Base-by-base conservation (phyloP, 2,888 invertebrate genomes). In the Amphimallon solstitiale region DNA sequence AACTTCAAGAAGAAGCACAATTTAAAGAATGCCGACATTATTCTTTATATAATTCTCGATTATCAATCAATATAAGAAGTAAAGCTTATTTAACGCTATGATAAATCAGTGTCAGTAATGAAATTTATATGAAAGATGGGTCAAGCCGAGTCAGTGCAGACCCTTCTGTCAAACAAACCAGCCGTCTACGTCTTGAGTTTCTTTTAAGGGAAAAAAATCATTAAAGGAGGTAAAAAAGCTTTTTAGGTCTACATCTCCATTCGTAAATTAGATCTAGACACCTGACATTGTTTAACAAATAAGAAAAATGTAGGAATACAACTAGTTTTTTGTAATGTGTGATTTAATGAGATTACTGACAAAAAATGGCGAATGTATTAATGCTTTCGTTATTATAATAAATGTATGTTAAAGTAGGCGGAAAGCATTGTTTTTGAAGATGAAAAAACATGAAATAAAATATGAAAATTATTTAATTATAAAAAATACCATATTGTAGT, bases 61-160 rank as follows among this genome's bases (percentile, higher is more conserved):
- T 64, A 56, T 45, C 35, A 54, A 64, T 64, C 37, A 46, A 64
- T 64, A 46, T 52, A 64, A 56, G 49, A 48, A 54, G 63, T 35
- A 63, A 54, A 64, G 56, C 56, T 64, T 56, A 64, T 64, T 64
- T 64, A 46, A 56, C 64, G 45, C 54, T 43, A 45, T 64, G 64
- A 64, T 64, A 64, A 64, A 64, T 64, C 64, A 56, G 64, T 45
- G 56, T 54, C 56, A 56, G 56, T 64, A 64, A 64, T 64, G 56
- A 56, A 64, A 64, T 64, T 64, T 48, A 48, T 64, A 64, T 56
- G 64, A 64, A 56, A 64, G 52, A 56, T 64, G 52, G 64, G n/a
- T 19, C 46, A 56, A 21, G 43, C 34, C 46, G 23, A 17, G 40
- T 64, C 52, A 45, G 51, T 34, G 15, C 34, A 35, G 17, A 52